A percentile compares a stretch with the other conserved stretches of the same genome.
phyloP scores from a whole-genome alignment of 2,113 vertebrate genomes.

The Hystrix cristata region DNA sequence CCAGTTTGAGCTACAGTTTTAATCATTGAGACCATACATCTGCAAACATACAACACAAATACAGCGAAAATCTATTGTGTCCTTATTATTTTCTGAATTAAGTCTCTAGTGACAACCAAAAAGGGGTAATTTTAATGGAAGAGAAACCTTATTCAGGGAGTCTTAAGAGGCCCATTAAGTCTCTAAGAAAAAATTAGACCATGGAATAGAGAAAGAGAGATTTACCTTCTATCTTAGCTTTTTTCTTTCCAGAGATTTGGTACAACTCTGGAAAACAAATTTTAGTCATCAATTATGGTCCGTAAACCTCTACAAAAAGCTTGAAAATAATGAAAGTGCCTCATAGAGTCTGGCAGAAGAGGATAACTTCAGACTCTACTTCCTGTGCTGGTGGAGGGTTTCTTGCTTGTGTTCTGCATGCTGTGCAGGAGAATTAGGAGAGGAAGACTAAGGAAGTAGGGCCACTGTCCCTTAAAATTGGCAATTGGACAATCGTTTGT shows the following conservation, averaged over 20 bases:
- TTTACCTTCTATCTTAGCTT: neutral
- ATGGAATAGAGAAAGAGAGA: neutral
- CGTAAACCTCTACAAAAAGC: neutral
- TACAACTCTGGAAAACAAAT: neutral
- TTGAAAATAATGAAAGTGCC: neutral
- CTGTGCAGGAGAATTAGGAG: neutral
- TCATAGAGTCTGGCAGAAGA: neutral
- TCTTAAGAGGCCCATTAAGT: neutral
- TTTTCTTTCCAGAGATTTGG: neutral
- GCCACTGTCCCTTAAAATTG: neutral
- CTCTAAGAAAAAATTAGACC: neutral
- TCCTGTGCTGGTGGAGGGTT: neutral
- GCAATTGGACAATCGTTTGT: neutral
- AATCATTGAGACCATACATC: neutral
- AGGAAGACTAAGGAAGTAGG: neutral
- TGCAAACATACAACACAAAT: neutral
- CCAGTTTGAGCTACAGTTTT: neutral
- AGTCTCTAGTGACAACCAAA: neutral
- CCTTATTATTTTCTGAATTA: neutral
- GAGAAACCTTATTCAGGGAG: neutral
- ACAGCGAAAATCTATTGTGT: neutral
- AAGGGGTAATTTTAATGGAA: neutral
- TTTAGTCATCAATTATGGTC: neutral
- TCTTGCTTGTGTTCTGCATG: neutral
- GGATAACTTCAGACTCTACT: neutral